Base-by-base conservation (phyloP, 2,888 invertebrate species). In the Synergus gifuensis region DNA sequence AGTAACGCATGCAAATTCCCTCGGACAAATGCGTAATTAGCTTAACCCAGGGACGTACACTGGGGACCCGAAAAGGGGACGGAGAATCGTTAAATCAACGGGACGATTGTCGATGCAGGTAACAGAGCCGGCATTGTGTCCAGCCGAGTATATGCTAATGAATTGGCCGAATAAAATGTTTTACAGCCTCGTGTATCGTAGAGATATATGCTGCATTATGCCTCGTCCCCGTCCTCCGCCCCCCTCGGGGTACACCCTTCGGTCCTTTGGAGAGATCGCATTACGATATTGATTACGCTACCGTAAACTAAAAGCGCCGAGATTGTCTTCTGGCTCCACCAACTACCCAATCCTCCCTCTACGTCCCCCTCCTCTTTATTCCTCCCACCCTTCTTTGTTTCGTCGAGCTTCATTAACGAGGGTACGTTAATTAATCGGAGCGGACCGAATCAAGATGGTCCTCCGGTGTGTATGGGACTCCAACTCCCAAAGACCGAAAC, bases 1-100 rank as follows among this genome's bases (percentile, higher is more conserved):
- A 82, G 86, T 88, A 86, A 85, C 88, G 88, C 87, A 88, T 89
- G 88, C 88, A 89, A 89, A 89, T 89, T 87, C 83, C 84, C 73
- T 73, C 83, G 87, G 85, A 89, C 89, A 89, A 89, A 89, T 89
- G 88, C 88, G 87, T 89, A 88, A 89, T 89, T 89, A 89, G 88
- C 86, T 87, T 79, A 77, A 79, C 79, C 77, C 76, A 60, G 54
- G 76, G 67, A 76, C 80, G 76, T 63, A 79, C 46, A 67, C 46
- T 44, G 46, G 73, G 16, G 46, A 54, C 42, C 18, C 58, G 8
- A 66, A 28, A 42, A 49, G 79, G 54, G 18, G 36, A 28, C 42
- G 63, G 36, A 81, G 78, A 81, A 83, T 78, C 80, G 83, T 80
- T 83, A 81, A 84, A 82, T 81, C 83, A 82, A 83, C 80, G 82